Conservation (phyloP, 2,888 invertebrate species). For the Caenorhabditis angaria region DNA sequence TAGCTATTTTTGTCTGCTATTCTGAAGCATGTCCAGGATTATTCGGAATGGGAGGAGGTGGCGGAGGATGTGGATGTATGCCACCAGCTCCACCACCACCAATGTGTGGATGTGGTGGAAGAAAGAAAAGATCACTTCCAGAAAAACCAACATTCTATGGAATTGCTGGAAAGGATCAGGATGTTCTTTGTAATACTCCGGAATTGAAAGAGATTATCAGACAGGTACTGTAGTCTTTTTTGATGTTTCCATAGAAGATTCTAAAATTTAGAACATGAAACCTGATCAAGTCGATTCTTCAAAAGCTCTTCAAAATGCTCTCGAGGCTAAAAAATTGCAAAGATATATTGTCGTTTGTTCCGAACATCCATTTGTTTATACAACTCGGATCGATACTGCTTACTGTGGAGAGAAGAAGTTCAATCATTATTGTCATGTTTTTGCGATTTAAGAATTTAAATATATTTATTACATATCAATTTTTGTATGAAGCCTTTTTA, state of each 20-base stretch:
- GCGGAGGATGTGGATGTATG: slow-evolving; percentile 38
- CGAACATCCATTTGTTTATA: slow-evolving; percentile 28
- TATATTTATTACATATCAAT: no score
- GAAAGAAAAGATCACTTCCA: slow-evolving; percentile 18
- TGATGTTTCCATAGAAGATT: background rate
- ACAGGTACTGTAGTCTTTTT: background rate
- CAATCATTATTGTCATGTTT: slow-evolving; percentile 36
- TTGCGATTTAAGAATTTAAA: slow-evolving; percentile 17
- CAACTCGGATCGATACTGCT: slow-evolving; percentile 28
- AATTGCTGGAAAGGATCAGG: background rate
- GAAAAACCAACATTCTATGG: slow-evolving; percentile 1
- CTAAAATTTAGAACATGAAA: background rate
- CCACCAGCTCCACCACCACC: slow-evolving; percentile 42
- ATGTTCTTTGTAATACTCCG: background rate
- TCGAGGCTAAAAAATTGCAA: background rate
- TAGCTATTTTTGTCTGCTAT: background rate
- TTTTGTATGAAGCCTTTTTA: slow-evolving; percentile 35
- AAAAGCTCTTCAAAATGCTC: slow-evolving; percentile 2
- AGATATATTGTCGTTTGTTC: slow-evolving; percentile 5
- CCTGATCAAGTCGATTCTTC: background rate
- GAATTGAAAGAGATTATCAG: background rate
- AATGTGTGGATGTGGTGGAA: slow-evolving; percentile 26
- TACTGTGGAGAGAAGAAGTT: slow-evolving; percentile 36
- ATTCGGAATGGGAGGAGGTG: slow-evolving; percentile 13
- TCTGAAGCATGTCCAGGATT: slow-evolving; percentile 5